Conservation (phyloP, 2,888 invertebrate genomes). For the Noctua janthe region DNA sequence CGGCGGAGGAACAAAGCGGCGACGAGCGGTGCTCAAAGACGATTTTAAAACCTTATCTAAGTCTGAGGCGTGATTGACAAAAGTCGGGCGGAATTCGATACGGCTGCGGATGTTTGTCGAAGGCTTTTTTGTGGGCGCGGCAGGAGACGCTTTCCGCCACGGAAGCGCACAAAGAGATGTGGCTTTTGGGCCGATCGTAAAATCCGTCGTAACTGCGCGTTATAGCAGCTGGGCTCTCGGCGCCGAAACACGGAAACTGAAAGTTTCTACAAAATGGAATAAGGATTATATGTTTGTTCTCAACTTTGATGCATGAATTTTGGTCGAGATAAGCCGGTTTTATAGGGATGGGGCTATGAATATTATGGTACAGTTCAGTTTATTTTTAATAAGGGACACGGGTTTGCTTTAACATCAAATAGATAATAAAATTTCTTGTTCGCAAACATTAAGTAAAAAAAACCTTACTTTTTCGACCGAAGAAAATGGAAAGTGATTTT, state of each 20-base stretch:
- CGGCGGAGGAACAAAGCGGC: constrained; percentile 71
- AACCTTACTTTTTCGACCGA: background rate
- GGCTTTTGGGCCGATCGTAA: constrained; percentile 76
- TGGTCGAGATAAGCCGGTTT: constrained; percentile 28
- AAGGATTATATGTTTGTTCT: constrained; percentile 59
- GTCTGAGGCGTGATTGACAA: constrained; percentile 79
- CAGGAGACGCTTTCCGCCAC: constrained; percentile 63
- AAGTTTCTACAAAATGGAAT: constrained; percentile 59
- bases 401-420: background rate
- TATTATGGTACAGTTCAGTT: constrained; percentile 6
- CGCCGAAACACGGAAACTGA: constrained; percentile 51
- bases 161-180: constrained; percentile 72
- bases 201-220: constrained; percentile 73
- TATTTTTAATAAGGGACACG: background rate
- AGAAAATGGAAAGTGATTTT: constrained; percentile 9
- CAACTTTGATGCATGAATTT: constrained; percentile 59
- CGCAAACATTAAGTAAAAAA: background rate
- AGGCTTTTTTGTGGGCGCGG: constrained; percentile 70
- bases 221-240: constrained; percentile 68
- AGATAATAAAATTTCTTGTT: background rate
- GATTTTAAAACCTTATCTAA: constrained; percentile 81
- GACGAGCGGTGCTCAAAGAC: constrained; percentile 71
- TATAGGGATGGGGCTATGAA: background rate
- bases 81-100: constrained; percentile 73
- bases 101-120: constrained; percentile 72